Evolutionary conservation across 1,140 invertebrate genomes (phyloP), one percentile per base, ranked within the genome.

Genomic region (Achroia grisella): DNA sequence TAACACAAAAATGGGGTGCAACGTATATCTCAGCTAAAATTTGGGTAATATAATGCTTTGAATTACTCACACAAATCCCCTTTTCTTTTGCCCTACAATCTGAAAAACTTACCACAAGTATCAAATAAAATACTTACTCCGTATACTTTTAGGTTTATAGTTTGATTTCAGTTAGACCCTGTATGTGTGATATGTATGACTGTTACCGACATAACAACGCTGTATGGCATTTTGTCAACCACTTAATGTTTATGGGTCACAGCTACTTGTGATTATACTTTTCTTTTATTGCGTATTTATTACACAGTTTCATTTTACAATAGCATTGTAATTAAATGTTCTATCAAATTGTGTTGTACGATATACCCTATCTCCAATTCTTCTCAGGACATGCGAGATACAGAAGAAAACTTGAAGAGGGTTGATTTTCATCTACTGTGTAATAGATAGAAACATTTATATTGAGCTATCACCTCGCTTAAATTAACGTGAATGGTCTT

Each of bases 401-500:
- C n/a, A n/a, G n/a, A n/a, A n/a, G n/a, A n/a, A n/a, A n/a, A n/a
- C n/a, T n/a, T n/a, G n/a, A n/a, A n/a, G n/a, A 3, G 17, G 17
- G 17, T 23, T 3, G 17, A 23, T 43, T 33, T 43, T 10, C 8
- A 15, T 23, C 17, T 23, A 8, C 33, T 9, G 17, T 23, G 17
- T 3, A 6, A 23, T 23, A 23, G 6, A 23, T 3, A 3, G 6
- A 23, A 23, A 23, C 17, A 23, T 6, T 23, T 23, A 23, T 33
- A 32, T 32, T 28, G 36, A 51, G 47, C 44, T 36, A 59, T 53
- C 44, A 41, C 51, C 40, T 54, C 48, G 48, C 57, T 57, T 56
- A 71, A 67, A 62, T 66, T 70, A 64, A 67, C 54, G 52, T 52
- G 52, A 62, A 60, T 58, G 53, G 52, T 52, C 62, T 56, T 67